Evolutionary conservation across 2,113 vertebrate genomes (phyloP).

Genomic region (Spea multiplicata): DNA sequence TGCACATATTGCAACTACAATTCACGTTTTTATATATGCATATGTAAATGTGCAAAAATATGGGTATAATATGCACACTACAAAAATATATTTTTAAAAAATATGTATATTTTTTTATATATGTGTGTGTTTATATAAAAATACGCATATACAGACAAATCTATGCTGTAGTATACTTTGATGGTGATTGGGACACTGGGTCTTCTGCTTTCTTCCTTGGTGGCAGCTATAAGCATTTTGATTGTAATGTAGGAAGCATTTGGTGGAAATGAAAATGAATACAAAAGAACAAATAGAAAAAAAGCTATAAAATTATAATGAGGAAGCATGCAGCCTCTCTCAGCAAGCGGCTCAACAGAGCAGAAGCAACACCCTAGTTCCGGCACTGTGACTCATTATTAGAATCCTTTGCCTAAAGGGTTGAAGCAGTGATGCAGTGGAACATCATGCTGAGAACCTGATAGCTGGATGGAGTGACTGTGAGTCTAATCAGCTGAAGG

Average conservation of each 20-base stretch:
- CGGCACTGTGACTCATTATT: conserved; percentile 65
- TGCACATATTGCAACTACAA: no score
- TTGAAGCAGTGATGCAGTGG: conserved; percentile 63
- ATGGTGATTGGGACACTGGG: conserved; percentile 52
- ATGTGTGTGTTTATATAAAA: neutral
- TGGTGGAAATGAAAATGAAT: conserved; percentile 50
- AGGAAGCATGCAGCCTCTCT: conserved; percentile 54
- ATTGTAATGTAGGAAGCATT: conserved; percentile 47
- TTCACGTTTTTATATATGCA: no score
- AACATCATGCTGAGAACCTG: conserved; percentile 64
- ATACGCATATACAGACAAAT: neutral
- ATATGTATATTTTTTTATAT: neutral
- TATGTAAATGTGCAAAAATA: neutral
- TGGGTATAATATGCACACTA: no score
- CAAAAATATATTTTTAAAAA: no score
- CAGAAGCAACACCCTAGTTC: conserved; percentile 64
- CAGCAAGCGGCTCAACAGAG: conserved; percentile 61
- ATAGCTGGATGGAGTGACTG: conserved; percentile 59
- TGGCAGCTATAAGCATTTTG: conserved; percentile 49
- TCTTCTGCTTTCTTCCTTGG: conserved; percentile 55
- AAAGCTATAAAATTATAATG: conserved; percentile 59
- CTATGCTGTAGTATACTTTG: conserved; percentile 15
- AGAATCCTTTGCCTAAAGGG: conserved; percentile 65
- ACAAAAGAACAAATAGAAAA: conserved; percentile 55
- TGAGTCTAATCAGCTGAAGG: conserved; percentile 64